Percentiles rank a stretch among this genome's conserved stretches.
Evolutionary conservation across 2,888 invertebrate species (phyloP).

Genomic region (Acleris literana): DNA sequence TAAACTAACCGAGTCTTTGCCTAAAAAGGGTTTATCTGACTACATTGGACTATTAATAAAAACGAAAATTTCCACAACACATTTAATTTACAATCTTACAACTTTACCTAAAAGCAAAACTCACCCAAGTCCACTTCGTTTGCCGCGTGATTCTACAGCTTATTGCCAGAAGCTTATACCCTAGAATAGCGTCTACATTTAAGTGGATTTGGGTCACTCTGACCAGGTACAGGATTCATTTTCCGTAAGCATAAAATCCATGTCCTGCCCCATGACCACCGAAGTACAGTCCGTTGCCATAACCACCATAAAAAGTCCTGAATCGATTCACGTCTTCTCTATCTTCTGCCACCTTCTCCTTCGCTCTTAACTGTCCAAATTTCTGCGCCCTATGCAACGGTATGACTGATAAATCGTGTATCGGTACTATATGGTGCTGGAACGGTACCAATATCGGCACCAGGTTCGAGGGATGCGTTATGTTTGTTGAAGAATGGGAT

Average conservation of each 20-base stretch:
- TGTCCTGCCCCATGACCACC: conserved; percentile 76
- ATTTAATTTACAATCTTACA: conserved; percentile 26
- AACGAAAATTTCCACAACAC: not conserved
- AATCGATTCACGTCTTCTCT: conserved; percentile 57
- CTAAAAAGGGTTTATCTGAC: conserved; percentile 10
- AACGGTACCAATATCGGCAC: conserved; percentile 57
- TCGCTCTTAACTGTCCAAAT: conserved; percentile 49
- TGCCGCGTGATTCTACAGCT: too few species aligned
- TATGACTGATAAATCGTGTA: conserved; percentile 70
- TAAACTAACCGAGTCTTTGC: conserved; percentile 8
- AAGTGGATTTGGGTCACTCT: too few species aligned
- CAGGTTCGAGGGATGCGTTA: conserved; percentile 53
- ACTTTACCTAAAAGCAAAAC: not conserved
- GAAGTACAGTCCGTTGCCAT: conserved; percentile 66
- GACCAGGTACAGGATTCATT: conserved; percentile 28
- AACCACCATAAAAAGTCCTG: conserved; percentile 70
- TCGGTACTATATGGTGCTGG: conserved; percentile 56
- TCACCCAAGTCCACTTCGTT: too few species aligned
- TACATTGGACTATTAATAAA: conserved; percentile 13
- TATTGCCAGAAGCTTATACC: too few species aligned
- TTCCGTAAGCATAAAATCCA: conserved; percentile 70
- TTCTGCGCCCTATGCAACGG: conserved; percentile 61
- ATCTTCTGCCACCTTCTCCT: conserved; percentile 50
- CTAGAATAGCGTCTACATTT: too few species aligned
- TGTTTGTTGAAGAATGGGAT: conserved; percentile 52